These are phyloP conservation scores for Lontra canadensis DNA, from an alignment of 2,113 vertebrate genomes.

Conservation along the genomic window DNA sequence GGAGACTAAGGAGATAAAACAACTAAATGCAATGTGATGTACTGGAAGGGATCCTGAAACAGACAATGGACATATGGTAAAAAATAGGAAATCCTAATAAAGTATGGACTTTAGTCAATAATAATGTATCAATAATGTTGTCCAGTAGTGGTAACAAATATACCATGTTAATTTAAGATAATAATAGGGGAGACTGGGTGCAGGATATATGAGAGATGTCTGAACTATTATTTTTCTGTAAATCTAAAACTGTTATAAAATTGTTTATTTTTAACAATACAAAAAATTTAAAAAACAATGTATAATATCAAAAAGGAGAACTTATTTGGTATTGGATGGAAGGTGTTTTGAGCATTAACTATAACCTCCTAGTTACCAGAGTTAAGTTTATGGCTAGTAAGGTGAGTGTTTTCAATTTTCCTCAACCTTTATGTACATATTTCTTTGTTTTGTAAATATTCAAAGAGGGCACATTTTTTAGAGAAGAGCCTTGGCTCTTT, in stretches of 20 bases:
- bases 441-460: neutral
- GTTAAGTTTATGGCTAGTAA: neutral
- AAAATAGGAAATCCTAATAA: neutral
- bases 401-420: neutral
- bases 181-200: neutral
- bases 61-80: neutral
- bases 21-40: neutral
- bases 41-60: neutral
- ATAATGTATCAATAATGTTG: neutral
- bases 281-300: neutral
- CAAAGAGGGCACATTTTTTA: neutral
- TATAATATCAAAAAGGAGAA: neutral
- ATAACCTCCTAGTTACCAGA: neutral
- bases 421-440: neutral
- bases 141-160: neutral
- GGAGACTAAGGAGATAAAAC: accelerated
- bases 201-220: neutral
- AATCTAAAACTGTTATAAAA: neutral
- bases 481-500: neutral
- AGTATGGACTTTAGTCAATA: neutral
- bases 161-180: neutral
- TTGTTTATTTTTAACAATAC: neutral
- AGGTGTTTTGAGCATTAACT: neutral
- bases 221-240: neutral
- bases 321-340: neutral